These are phyloP conservation scores for Carcinoscorpius rotundicauda DNA, from an alignment of 1,140 invertebrate species.

Conservation along the genomic window DNA sequence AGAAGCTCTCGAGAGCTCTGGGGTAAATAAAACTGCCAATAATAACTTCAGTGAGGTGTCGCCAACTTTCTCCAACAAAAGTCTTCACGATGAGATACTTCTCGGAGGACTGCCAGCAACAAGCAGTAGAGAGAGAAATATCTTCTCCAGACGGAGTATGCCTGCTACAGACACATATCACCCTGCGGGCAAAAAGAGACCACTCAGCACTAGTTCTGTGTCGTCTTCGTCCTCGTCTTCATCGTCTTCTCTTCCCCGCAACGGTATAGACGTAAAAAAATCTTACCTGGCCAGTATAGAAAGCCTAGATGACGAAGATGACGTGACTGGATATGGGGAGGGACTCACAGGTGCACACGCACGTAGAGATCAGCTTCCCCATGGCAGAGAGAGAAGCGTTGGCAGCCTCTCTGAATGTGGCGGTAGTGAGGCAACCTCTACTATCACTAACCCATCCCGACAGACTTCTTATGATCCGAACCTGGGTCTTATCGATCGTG, in stretches of 20 bases:
- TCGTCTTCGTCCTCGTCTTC: conserved; percentile 54
- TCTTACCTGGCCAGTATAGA: conserved; percentile 68
- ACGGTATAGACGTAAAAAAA: conserved; percentile 26
- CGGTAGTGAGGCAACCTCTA: too few relatives aligned
- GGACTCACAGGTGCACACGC: too few relatives aligned
- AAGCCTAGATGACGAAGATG: conserved; percentile 45
- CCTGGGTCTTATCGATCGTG: conserved; percentile 64
- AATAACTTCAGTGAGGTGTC: conserved; percentile 6
- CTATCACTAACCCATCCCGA: too few relatives aligned
- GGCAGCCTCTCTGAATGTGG: too few relatives aligned
- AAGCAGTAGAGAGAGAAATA: background rate
- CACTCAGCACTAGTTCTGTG: conserved; percentile 68
- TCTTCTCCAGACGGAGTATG: background rate
- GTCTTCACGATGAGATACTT: conserved; percentile 6
- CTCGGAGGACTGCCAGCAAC: conserved; percentile 5
- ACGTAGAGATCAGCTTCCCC: too few relatives aligned
- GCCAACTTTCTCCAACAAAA: background rate
- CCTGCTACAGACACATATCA: background rate
- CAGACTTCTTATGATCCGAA: conserved; percentile 44
- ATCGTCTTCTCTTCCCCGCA: conserved; percentile 26
- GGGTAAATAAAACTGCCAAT: conserved; percentile 14
- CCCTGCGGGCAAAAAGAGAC: conserved; percentile 34
- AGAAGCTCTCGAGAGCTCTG: background rate
- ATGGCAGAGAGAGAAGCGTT: too few relatives aligned
- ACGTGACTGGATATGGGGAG: too few relatives aligned